phyloP scores from a whole-genome alignment of 1,140 invertebrate species.

The Chironomus tepperi region DNA sequence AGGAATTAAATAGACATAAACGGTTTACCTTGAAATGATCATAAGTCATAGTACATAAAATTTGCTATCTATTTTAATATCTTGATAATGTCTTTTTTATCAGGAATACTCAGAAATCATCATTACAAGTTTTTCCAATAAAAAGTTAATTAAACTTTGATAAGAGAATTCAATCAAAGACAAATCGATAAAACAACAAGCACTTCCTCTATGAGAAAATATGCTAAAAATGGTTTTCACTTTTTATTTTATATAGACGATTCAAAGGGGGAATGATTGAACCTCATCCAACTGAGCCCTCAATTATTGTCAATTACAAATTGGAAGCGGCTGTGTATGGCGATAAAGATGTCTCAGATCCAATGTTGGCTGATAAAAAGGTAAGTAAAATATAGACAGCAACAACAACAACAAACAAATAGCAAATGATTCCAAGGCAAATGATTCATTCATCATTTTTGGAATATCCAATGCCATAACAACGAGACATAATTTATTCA shows the following conservation, averaged over 20 bases:
- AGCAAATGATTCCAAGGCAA: background rate
- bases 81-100: no score
- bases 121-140: no score
- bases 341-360: constrained; percentile 58
- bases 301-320: constrained; percentile 84
- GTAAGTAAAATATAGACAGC: constrained; percentile 40
- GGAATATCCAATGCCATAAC: constrained; percentile 12
- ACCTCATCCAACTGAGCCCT: constrained; percentile 84
- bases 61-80: no score
- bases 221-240: constrained; percentile 21
- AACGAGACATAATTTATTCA: constrained; percentile 22
- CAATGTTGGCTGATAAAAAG: constrained; percentile 77
- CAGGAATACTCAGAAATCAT: no score
- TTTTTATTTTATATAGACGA: constrained; percentile 48
- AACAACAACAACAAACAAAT: background rate
- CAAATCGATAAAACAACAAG: no score
- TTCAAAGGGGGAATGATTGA: constrained; percentile 76
- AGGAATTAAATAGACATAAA: no score
- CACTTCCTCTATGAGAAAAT: constrained; percentile 16
- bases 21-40: no score
- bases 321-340: constrained; percentile 78
- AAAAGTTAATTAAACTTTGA: no score
- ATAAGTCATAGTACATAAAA: no score
- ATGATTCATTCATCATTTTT: constrained; percentile 19
- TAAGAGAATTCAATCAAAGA: no score